A percentile compares a stretch with the other conserved stretches of the same genome.
phyloP scores from a whole-genome alignment of 2,113 vertebrate species.

The Mohoua ochrocephala region DNA sequence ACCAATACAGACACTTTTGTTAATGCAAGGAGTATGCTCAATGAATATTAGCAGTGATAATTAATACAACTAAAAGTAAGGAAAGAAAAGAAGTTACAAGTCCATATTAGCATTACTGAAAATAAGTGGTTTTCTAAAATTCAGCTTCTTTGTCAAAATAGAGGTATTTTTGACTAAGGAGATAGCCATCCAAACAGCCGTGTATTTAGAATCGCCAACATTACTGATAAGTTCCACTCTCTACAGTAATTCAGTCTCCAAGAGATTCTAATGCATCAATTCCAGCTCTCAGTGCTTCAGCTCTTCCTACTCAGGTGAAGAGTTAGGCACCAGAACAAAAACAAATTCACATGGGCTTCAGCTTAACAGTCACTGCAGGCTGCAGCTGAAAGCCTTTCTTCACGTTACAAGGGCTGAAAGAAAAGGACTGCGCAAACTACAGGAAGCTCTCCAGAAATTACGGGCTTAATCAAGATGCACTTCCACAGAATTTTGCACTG shows the following conservation, averaged over 20 bases:
- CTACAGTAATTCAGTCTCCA: not conserved
- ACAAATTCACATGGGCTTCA: not conserved
- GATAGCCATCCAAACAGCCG: not conserved
- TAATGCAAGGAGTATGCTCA: not conserved
- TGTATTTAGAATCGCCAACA: not conserved
- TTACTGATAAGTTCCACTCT: not conserved
- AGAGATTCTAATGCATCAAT: not conserved
- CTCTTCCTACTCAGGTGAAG: not conserved
- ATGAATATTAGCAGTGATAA: not conserved
- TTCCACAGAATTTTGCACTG: not conserved
- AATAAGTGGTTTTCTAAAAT: not conserved
- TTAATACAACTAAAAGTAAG: not conserved
- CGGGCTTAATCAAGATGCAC: not conserved
- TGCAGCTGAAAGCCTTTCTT: not conserved
- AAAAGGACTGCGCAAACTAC: not conserved
- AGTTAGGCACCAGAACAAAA: not conserved
- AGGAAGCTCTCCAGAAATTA: not conserved
- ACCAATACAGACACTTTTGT: not conserved
- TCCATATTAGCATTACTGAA: not conserved
- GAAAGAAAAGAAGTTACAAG: not conserved
- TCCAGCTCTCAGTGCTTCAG: not conserved
- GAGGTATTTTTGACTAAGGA: not conserved
- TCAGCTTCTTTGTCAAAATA: not conserved
- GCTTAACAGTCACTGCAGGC: not conserved
- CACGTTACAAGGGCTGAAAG: not conserved